Evolutionary conservation across 2,113 vertebrate genomes (phyloP).

Genomic region (Chloropsis hardwickii): DNA sequence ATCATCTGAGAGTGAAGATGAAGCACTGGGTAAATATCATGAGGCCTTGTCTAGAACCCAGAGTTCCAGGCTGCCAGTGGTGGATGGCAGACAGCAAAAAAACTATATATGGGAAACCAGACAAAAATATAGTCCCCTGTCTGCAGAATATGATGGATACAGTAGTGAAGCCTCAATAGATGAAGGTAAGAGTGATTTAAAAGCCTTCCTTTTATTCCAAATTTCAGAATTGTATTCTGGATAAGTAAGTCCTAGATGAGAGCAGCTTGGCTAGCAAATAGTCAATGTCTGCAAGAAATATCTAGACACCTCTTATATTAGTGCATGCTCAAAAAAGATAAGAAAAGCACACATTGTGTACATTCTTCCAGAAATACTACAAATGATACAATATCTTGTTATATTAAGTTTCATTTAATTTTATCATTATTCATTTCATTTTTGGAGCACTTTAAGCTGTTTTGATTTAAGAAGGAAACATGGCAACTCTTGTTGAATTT

Average conservation of each 20-base stretch:
- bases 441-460: not conserved
- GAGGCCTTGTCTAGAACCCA: constrained; percentile 86
- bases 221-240: constrained; percentile 18
- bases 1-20: constrained; percentile 97
- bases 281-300: not conserved
- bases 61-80: constrained; percentile 79
- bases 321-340: constrained; percentile 18
- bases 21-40: constrained; percentile 93
- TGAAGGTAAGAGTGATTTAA: constrained; percentile 82
- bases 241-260: not conserved
- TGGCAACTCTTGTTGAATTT: not conserved
- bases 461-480: not conserved
- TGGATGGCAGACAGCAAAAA: constrained; percentile 74
- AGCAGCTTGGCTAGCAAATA: not conserved
- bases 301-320: not conserved
- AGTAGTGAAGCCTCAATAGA: constrained; percentile 94
- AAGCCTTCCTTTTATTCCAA: constrained; percentile 47
- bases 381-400: not conserved
- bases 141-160: constrained; percentile 90
- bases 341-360: not conserved
- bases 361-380: not conserved
- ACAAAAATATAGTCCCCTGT: constrained; percentile 90
- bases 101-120: constrained; percentile 89
- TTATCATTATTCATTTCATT: not conserved
- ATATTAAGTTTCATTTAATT: not conserved